Base-by-base conservation (phyloP, 2,888 invertebrate species). In the Eupeodes latifasciatus region DNA sequence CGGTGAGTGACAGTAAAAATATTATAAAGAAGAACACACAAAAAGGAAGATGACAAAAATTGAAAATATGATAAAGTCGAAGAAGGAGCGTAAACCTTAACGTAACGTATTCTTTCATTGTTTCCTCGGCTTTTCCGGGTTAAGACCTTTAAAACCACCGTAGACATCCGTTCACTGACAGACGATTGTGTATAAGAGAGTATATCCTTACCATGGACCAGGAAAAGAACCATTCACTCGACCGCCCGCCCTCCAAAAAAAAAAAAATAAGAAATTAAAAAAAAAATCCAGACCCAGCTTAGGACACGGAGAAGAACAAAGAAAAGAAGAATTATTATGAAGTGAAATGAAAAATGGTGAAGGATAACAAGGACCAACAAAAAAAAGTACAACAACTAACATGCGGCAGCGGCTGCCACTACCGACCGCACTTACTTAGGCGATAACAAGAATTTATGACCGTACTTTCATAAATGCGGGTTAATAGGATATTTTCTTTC, bases 361-460 rank as follows among this genome's bases (percentile, higher is more conserved):
- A 83, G 83, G 84, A 80, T 71, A 84, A 66, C 71, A 80, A 83
- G 78, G 57, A 83, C 64, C 86, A 82, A 83, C 86, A 87, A 44
- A 80, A 47, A 19, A 76, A 84, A 87, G 66, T 80, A 87, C 80
- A 80, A 72, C 80, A 80, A 87, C 83, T 77, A 84, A 87, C 83
- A 80, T 87, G 83, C 77, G 87, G 87, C 87, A 84, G 66, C 84
- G 87, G 87, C 87, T 87, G 66, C 84, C 84, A 77, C 84, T 59
- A 84, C 84, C 84, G 80, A 84, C 84, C 84, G 80, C 77, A 87
- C 84, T 87, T 84, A 87, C 87, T 72, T 77, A 67, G 74, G 71
- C 87, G 87, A 87, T 84, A 87, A 87, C 87, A 87, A 74, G 87
- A 87, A 87, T 84, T 87, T 87, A 87, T 77, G 87, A 81, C 84